Evolutionary conservation across 2,888 invertebrate species (phyloP).

Genomic region (Stictocephala bisonia): DNA sequence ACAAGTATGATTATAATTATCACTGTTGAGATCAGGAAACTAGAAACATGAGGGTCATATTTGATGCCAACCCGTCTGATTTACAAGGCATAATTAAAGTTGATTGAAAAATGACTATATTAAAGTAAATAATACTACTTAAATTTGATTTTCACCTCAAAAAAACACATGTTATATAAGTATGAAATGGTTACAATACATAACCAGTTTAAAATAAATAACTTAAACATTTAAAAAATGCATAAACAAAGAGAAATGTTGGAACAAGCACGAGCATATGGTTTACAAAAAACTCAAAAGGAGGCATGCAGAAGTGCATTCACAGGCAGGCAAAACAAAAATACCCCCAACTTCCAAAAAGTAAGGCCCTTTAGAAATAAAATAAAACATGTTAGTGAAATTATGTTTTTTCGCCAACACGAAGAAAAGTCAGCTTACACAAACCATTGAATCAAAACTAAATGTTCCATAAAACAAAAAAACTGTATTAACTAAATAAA

Average conservation of each 20-base stretch:
- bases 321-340: slow-evolving; percentile 28
- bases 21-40: slow-evolving; percentile 35
- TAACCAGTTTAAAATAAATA: neutral
- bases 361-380: slow-evolving; percentile 57
- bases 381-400: neutral
- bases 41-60: no score
- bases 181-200: no score
- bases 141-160: no score
- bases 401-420: no score
- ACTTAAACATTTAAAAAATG: slow-evolving; percentile 2
- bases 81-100: no score
- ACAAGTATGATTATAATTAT: no score
- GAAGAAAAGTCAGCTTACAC: no score
- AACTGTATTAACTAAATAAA: neutral
- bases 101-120: no score
- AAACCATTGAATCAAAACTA: no score
- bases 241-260: slow-evolving; percentile 27
- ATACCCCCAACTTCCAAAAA: slow-evolving; percentile 62
- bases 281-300: slow-evolving; percentile 20
- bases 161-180: no score
- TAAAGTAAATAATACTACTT: no score
- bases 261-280: slow-evolving; percentile 17
- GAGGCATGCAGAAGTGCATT: slow-evolving; percentile 31
- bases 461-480: neutral
- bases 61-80: no score